Evolutionary conservation across 1,140 invertebrate species (phyloP), one percentile per base, ranked within the genome.

Genomic region (Bombus balteatus): DNA sequence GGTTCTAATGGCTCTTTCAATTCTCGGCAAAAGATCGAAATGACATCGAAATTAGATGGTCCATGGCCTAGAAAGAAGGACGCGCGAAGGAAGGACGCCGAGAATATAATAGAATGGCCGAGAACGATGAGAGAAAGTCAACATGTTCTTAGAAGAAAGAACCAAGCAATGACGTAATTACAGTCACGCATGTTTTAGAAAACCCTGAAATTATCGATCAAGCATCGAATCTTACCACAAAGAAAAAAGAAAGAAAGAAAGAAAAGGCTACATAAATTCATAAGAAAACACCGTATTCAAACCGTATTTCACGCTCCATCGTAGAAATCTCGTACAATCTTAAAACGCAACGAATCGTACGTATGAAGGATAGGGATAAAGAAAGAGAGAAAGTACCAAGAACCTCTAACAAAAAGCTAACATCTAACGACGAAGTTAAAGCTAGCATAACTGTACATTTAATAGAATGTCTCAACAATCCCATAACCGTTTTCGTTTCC

Each of bases 371-470:
- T n/a, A n/a, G n/a, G 22, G 28, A 62, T 4, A 10, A 39, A 39
- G 12, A 37, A 22, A 62, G 41, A 62, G 34, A 13, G 22, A 37
- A 34, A 34, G 34, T 68, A 18, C 28, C 73, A 9, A 12, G 28
- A 82, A 66, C 47, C 39, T 85, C 87, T 82, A 86, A 89, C 88
- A 76, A 88, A 88, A 65, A 82, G 32, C 79, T 59, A 83, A 79
- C 68, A 25, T 41, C 65, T 68, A 75, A 86, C 73, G 68, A 81
- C 66, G 32, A 53, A 57, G 68, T 68, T 47, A 41, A 74, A 71
- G 76, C 86, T 47, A 84, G 72, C 41, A 87, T 90, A 89, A 90
- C 89, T 89, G 85, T 89, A 90, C 81, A 62, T 84, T 34, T 68
- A 68, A 89, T 78, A 87, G 88, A 87, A 87, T 89, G 66, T 37